phyloP scores from a whole-genome alignment of 2,113 vertebrate genomes.

The Hemichromis elongatus region DNA sequence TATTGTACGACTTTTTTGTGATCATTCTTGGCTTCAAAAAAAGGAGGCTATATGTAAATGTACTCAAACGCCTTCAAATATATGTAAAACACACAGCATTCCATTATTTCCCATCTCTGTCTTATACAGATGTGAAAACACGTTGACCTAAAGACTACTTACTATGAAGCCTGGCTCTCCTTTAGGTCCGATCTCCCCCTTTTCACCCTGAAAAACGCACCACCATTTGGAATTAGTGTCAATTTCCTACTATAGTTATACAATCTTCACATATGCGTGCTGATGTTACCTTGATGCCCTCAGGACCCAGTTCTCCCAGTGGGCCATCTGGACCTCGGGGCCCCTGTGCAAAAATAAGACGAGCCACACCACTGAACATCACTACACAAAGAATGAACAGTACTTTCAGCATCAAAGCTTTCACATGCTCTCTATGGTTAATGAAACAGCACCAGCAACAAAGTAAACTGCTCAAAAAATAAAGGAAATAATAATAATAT shows the following conservation, averaged over 20 bases:
- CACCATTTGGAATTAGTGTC: neutral
- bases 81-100: neutral
- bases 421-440: neutral
- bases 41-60: neutral
- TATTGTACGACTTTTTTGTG: neutral
- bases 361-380: neutral
- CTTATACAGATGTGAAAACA: neutral
- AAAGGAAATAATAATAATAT: too few relatives aligned
- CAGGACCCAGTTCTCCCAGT: constrained; percentile 81
- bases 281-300: constrained; percentile 82
- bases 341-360: constrained; percentile 73
- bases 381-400: neutral
- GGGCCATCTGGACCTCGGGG: constrained; percentile 86
- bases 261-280: neutral
- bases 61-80: neutral
- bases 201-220: constrained; percentile 81
- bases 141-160: constrained; percentile 57
- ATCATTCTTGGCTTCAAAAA: neutral
- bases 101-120: neutral
- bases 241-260: neutral
- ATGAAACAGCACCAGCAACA: neutral
- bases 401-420: neutral
- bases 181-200: constrained; percentile 80
- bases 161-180: constrained; percentile 84
- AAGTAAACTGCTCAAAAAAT: too few relatives aligned